Evolutionary conservation across 2,888 invertebrate species (phyloP), one percentile per base, ranked within the genome.

Genomic region (Ariolimax columbianus): DNA sequence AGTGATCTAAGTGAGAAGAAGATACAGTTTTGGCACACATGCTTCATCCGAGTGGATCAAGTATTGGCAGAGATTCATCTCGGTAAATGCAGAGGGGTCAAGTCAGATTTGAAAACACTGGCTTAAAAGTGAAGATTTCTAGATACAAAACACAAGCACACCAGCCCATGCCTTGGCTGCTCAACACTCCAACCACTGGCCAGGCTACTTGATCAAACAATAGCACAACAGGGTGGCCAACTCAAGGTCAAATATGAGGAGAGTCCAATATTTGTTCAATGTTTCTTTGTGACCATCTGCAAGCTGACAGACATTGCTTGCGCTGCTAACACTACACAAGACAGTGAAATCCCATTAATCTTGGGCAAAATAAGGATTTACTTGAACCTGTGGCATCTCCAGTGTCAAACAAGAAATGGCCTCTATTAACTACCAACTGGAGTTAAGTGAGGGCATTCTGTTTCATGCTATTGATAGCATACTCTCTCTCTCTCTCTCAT

Each of bases 231-330:
- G 33, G n/a, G 26, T n/a, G 17, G 63, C 17, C 23, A 40, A 17
- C 40, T 78, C 59, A 63, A 78, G 59, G 78, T 59, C 38, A 38
- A n/a, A 59, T 26, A 26, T 59, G 26, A n/a, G 47, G 47, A 40
- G 33, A 38, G 26, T n/a, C 38, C 26, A 63, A n/a, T 78, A 47
- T 78, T 78, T 78, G 78, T 14, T 30, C n/a, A 63, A 38, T 78
- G 78, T 59, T 63, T 38, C 59, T 38, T 30, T 59, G 77, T 77
- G 55, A 59, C 59, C 30, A 38, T 38, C 6, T 38, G n/a, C 38
- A 59, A 59, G 38, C 77, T 55, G 36, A 23, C 2, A 26, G 38
- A 23, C 59, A 59, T 19, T 77, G 51, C 51, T 77, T 77, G 75
- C n/a, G n/a, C 38, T 77, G 38, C 26, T 59, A 38, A 26, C 55